Conservation (phyloP, 2,113 vertebrate genomes). For the Cichladusa arquata region DNA sequence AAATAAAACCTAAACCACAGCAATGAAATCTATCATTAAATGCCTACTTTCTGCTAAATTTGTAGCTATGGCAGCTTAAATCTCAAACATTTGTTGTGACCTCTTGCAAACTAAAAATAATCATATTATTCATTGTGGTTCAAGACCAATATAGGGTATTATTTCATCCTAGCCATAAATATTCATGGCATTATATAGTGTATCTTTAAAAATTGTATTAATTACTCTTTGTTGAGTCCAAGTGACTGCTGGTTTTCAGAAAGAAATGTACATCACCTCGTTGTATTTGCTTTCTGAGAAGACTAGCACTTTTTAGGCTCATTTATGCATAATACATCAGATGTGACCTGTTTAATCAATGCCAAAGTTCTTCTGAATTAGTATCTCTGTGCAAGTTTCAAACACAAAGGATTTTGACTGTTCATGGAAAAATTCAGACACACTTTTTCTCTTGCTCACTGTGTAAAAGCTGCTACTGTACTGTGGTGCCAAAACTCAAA, state of each 20-base stretch:
- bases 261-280: constrained; percentile 15
- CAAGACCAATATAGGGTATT: constrained; percentile 55
- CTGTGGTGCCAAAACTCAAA: constrained; percentile 43
- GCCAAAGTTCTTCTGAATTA: constrained; percentile 53
- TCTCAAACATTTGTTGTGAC: constrained; percentile 75
- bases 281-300: not conserved
- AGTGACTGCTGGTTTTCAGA: constrained; percentile 52
- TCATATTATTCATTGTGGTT: constrained; percentile 73
- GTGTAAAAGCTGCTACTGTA: constrained; percentile 32
- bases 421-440: constrained; percentile 60
- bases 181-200: constrained; percentile 32
- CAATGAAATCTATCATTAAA: constrained; percentile 83
- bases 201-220: constrained; percentile 66
- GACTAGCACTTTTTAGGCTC: constrained; percentile 26
- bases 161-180: constrained; percentile 61
- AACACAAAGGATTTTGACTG: constrained; percentile 61
- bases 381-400: constrained; percentile 26
- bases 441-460: constrained; percentile 10
- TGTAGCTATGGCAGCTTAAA: constrained; percentile 71
- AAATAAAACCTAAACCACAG: constrained; percentile 81
- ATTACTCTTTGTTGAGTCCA: constrained; percentile 67
- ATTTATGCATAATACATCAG: constrained; percentile 62
- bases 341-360: constrained; percentile 63
- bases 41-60: constrained; percentile 83
- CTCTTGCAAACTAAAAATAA: constrained; percentile 77